Conservation (phyloP, 2,888 invertebrate species). For the Apotomis betuletana region DNA sequence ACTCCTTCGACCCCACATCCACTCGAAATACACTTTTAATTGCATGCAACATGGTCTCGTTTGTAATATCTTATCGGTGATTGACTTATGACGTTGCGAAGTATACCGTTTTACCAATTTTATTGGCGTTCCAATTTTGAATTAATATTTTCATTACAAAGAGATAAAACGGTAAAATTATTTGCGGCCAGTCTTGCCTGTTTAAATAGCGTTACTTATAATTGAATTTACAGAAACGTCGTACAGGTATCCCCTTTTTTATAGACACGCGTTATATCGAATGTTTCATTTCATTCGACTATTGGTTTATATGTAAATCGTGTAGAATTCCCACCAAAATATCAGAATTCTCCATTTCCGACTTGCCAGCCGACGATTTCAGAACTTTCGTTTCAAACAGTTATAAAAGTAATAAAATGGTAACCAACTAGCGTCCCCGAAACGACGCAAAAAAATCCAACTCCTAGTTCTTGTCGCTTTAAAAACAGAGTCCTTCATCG, state of each 20-base stretch:
- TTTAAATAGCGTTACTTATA: slow-evolving; percentile 3
- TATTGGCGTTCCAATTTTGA: slow-evolving; percentile 35
- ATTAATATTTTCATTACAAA: slow-evolving; percentile 36
- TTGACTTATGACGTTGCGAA: neutral
- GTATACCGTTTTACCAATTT: slow-evolving; percentile 22
- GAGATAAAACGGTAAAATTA: slow-evolving; percentile 19
- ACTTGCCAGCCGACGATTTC: neutral
- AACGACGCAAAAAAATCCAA: neutral
- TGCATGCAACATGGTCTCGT: neutral
- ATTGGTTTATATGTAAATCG: neutral
- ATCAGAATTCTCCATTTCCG: neutral
- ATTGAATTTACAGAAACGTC: neutral
- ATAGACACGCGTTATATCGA: too few relatives aligned
- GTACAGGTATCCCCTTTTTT: too few relatives aligned
- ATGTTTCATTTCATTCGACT: too few relatives aligned
- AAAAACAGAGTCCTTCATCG: neutral
- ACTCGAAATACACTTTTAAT: neutral
- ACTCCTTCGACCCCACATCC: neutral
- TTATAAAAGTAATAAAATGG: neutral
- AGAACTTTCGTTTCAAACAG: neutral
- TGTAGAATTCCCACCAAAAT: neutral
- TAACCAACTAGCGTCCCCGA: neutral
- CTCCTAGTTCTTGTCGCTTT: neutral
- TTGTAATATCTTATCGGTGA: neutral
- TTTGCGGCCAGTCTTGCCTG: slow-evolving; percentile 20